A percentile compares a stretch with the other conserved stretches of the same genome.
Conservation (phyloP, 92 coral and sea anemone species). For the Parazoanthus darwini region DNA sequence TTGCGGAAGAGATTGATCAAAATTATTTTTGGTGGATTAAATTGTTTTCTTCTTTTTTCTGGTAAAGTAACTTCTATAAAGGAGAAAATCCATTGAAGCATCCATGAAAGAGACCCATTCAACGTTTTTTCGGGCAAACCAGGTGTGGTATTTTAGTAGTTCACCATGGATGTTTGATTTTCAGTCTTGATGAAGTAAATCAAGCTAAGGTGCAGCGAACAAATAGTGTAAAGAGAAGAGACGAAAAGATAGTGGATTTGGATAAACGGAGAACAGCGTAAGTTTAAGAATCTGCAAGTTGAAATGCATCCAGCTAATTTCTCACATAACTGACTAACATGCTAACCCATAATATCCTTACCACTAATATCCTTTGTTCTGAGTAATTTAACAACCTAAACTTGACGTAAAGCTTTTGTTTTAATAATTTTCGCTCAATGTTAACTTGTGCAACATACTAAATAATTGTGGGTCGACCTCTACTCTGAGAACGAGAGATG, state of each 20-base stretch:
- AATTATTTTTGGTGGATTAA: too few species aligned
- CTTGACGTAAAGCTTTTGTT: too few species aligned
- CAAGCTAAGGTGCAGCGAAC: slow-evolving; percentile 80
- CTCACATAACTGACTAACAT: not conserved
- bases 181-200: slow-evolving; percentile 87
- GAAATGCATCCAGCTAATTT: not conserved
- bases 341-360: not conserved
- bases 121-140: not conserved
- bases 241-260: slow-evolving; percentile 92
- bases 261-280: slow-evolving; percentile 76
- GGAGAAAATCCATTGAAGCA: too few species aligned
- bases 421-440: too few species aligned
- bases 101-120: too few species aligned
- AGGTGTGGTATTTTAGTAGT: not conserved
- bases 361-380: not conserved
- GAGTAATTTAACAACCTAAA: too few species aligned
- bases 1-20: too few species aligned
- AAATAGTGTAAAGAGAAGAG: slow-evolving; percentile 95
- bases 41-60: too few species aligned
- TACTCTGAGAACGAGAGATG: too few species aligned
- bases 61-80: too few species aligned
- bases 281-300: slow-evolving; percentile 22
- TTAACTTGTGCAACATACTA: too few species aligned
- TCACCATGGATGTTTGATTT: slow-evolving; percentile 54
- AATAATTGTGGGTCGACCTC: too few species aligned